Percentiles rank a stretch among this genome's conserved stretches.
Conservation (phyloP, 2,113 vertebrate species). For the Bothrops jararaca region DNA sequence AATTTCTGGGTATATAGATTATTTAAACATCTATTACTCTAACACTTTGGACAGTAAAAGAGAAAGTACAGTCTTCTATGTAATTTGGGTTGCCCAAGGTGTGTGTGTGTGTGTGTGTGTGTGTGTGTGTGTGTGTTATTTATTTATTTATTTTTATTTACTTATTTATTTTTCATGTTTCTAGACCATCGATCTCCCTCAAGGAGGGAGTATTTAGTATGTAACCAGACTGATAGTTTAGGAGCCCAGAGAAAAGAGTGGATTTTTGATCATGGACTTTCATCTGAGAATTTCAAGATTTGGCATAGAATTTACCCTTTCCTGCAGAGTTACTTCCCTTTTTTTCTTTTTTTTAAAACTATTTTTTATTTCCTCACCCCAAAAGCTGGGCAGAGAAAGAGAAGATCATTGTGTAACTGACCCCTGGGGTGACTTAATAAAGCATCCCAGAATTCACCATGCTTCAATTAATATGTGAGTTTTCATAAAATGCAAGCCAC, state of each 20-base stretch:
- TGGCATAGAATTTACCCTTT: not conserved
- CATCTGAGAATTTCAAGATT: not conserved
- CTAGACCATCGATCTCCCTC: not conserved
- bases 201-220: not conserved
- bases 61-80: not conserved
- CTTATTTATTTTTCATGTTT: not conserved
- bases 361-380: not conserved
- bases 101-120: too few relatives aligned
- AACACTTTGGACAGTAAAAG: not conserved
- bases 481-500: constrained; percentile 2
- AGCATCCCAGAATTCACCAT: constrained; percentile 21
- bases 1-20: not conserved
- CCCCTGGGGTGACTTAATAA: constrained; percentile 39
- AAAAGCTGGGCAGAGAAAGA: not conserved
- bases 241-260: not conserved
- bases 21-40: not conserved
- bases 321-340: constrained; percentile 1
- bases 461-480: constrained; percentile 36
- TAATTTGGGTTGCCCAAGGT: not conserved
- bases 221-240: not conserved
- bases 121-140: too few relatives aligned
- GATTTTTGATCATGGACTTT: not conserved
- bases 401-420: constrained; percentile 23
- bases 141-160: too few relatives aligned
- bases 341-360: not conserved